Conservation (phyloP, 2,113 vertebrate genomes). For the Gopherus flavomarginatus region DNA sequence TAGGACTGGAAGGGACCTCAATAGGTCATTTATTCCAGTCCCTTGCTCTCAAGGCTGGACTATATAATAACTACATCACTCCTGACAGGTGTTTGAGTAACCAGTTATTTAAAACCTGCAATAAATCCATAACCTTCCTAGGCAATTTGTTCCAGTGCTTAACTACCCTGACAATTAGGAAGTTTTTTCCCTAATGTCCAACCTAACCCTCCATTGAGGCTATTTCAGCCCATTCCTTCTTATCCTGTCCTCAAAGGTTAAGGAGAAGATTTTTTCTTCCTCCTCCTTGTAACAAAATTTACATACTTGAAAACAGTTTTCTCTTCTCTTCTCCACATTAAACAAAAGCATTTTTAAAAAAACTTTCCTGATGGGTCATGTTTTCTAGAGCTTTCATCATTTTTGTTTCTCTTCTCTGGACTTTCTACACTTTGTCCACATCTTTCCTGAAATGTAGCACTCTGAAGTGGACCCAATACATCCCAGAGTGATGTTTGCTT, state of each 20-base stretch:
- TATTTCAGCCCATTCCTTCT: not conserved
- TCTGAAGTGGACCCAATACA: not conserved
- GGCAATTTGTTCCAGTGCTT: not conserved
- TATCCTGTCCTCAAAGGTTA: not conserved
- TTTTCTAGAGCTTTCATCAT: not conserved
- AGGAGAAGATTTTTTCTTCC: not conserved
- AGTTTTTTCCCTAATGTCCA: not conserved
- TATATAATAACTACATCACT: not conserved
- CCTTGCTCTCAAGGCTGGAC: not conserved
- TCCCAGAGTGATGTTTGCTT: not conserved
- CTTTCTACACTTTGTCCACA: not conserved
- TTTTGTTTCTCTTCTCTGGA: not conserved
- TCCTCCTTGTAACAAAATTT: too few species aligned
- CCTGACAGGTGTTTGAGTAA: not conserved
- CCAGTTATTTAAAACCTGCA: not conserved
- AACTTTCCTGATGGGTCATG: too few species aligned
- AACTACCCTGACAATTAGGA: not conserved
- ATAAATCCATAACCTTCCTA: not conserved
- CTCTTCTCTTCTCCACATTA: not conserved
- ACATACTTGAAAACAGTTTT: too few species aligned
- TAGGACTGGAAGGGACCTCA: not conserved
- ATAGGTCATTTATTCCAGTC: not conserved
- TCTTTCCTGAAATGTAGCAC: not conserved
- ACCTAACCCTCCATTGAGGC: not conserved
- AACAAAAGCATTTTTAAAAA: too few species aligned